Base-by-base conservation (phyloP, 2,888 invertebrate species). In the Thereva nobilitata region DNA sequence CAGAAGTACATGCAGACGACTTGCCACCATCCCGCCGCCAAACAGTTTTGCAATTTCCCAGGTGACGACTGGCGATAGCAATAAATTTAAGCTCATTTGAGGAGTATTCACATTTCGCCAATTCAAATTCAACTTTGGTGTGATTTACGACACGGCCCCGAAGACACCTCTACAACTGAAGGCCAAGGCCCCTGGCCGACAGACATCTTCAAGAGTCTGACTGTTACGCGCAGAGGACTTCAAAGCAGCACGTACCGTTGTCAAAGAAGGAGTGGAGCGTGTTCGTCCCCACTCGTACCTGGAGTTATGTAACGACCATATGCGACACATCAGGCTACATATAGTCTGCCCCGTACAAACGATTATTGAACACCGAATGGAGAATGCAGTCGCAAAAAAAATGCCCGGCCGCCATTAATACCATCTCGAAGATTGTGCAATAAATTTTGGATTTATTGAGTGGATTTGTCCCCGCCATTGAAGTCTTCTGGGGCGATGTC, bases 371-470 rank as follows among this genome's bases (percentile, higher is more conserved):
- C 23, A 23, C 23, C 41, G 38, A 41, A 23, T 49, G 61, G 50
- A 50, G 61, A 61, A 61, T 61, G 49, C 61, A 49, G 35, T 50
- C 61, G 61, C 50, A 61, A 50, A 61, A 49, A 50, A 50, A 61
- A 50, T 50, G 61, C 41, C 42, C 41, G 61, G 61, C 40, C 50
- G 42, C 57, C 50, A 61, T 61, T 61, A 61, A 61, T 61, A 50
- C 49, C 61, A 45, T 41, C 49, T 42, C 41, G n/a, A 41, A 61
- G 61, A 61, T 61, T 50, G 61, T 37, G 50, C 61, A 12, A 61
- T 61, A 61, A 61, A 61, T 61, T 61, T 34, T 37, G 50, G 50
- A 61, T 61, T 61, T 61, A 61, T 50, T 50, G 61, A 61, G 40
- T 50, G 61, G 61, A 61, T 50, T 50, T 40, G 57, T 37, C 57